Evolutionary conservation across 30 jellyfish, hydroid and myxozoan genomes (phyloP), one percentile per base, ranked within the genome.

Genomic region (Aurelia coerulea): DNA sequence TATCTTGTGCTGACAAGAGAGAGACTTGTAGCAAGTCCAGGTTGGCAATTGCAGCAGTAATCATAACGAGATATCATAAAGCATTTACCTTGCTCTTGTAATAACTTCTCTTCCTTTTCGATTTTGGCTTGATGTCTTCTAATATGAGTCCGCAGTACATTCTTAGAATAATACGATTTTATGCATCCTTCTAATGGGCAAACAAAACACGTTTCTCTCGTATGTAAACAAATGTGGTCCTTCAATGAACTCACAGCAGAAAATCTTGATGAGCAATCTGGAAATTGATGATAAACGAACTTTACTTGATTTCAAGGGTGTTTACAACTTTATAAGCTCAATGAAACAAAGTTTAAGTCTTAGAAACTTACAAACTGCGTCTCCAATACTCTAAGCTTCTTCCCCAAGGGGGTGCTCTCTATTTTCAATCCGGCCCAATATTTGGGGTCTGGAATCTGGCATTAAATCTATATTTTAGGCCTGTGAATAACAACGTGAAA

Each of bases 111-210:
- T 37, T 66, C 78, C 42, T 29, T 79, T 34, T 79, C 89, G 68
- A 67, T 29, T 58, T 60, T 70, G 23, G 32, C 58, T 35, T 72
- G 85, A 62, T 83, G 92, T 42, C 86, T 72, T 33, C 59, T 81
- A 13, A 81, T 33, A 35, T 83, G 92, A 5, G 71, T 41, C 42
- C 86, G 34, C 11, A 70, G 53, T 39, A 66, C 62, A 11, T 72
- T 63, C 68, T 83, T 83, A 2, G 80, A 69, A 71, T 62, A 72
- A 59, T 83, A 83, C 31, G 37, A 37, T 62, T 83, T 83, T 16
- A 13, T 50, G 71, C 92, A 83, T 19, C 83, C 92, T 15, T 83
- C 76, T 12, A 83, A 35, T 12, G 92, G 86, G 53, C 92, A 83
- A 12, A n/a, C 33, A 41, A 52, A 83, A 8, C n/a, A 39, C 3